Evolutionary conservation across 2,113 vertebrate genomes (phyloP).

Genomic region (Lota lota): DNA sequence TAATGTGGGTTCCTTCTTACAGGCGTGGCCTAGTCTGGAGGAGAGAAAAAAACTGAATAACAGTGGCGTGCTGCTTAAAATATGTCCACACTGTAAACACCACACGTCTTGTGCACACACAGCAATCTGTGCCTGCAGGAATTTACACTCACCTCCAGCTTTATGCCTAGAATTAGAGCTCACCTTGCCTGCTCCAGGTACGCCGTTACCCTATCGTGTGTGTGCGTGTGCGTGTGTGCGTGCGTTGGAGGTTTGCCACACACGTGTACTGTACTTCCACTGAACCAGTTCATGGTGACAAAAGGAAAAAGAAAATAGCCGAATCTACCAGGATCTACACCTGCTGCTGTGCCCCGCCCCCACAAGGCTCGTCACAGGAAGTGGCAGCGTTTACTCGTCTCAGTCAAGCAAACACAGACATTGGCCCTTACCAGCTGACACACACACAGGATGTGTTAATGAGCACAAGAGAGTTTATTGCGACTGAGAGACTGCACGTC

Average conservation of each 20-base stretch:
- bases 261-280: too few species aligned
- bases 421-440: conserved; percentile 9
- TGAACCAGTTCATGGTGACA: conserved; percentile 15
- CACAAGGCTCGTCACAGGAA: conserved; percentile 22
- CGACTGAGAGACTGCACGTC: conserved; percentile 4
- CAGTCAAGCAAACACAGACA: conserved; percentile 24
- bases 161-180: conserved; percentile 22
- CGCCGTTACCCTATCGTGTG: not conserved
- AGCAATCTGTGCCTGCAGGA: conserved; percentile 15
- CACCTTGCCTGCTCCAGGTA: too few species aligned
- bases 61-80: conserved; percentile 6
- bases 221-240: not conserved
- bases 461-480: conserved; percentile 6
- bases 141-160: conserved; percentile 3
- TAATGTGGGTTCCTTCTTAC: conserved; percentile 13
- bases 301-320: conserved; percentile 18
- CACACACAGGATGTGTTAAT: conserved; percentile 28
- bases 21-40: conserved; percentile 9
- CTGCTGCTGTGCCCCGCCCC: conserved; percentile 37
- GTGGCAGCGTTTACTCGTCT: conserved; percentile 20
- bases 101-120: conserved; percentile 6
- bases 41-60: not conserved
- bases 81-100: not conserved
- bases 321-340: conserved; percentile 29
- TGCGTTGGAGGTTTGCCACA: too few species aligned